Evolutionary conservation across 2,888 invertebrate species (phyloP).

Genomic region (Platypus cylindrus): DNA sequence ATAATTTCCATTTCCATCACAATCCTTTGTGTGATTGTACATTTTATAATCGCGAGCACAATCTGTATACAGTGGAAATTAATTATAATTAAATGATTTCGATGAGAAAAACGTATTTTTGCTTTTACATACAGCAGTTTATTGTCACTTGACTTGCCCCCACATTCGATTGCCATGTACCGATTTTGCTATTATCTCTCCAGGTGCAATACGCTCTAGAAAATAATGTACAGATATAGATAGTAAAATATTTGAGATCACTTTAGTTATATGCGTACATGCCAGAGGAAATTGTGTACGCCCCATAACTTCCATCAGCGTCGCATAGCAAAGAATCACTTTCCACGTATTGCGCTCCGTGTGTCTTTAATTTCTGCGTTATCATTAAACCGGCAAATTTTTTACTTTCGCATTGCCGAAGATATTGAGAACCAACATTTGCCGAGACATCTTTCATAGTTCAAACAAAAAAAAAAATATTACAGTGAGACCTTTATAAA

Average conservation of each 20-base stretch:
- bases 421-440: slow-evolving; percentile 43
- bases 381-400: slow-evolving; percentile 41
- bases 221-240: slow-evolving; percentile 10
- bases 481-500: background rate
- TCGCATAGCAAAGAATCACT: slow-evolving; percentile 45
- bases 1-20: slow-evolving; percentile 47
- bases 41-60: slow-evolving; percentile 47
- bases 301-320: slow-evolving; percentile 52
- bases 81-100: background rate
- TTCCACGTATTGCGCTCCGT: slow-evolving; percentile 45
- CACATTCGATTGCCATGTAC: slow-evolving; percentile 39
- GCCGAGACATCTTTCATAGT: slow-evolving; percentile 1
- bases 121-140: slow-evolving; percentile 47
- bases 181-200: slow-evolving; percentile 44
- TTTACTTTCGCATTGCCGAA: slow-evolving; percentile 54
- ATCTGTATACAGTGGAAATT: slow-evolving; percentile 21
- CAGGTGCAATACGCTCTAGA: slow-evolving; percentile 48
- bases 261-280: slow-evolving; percentile 38
- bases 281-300: slow-evolving; percentile 40
- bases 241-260: slow-evolving; percentile 2
- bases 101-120: background rate
- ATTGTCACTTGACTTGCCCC: slow-evolving; percentile 30
- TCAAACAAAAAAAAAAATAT: background rate
- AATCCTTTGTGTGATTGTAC: slow-evolving; percentile 40
- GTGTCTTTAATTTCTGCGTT: slow-evolving; percentile 41